Evolutionary conservation across 2,888 invertebrate species (phyloP).

Genomic region (Ophion costatus): DNA sequence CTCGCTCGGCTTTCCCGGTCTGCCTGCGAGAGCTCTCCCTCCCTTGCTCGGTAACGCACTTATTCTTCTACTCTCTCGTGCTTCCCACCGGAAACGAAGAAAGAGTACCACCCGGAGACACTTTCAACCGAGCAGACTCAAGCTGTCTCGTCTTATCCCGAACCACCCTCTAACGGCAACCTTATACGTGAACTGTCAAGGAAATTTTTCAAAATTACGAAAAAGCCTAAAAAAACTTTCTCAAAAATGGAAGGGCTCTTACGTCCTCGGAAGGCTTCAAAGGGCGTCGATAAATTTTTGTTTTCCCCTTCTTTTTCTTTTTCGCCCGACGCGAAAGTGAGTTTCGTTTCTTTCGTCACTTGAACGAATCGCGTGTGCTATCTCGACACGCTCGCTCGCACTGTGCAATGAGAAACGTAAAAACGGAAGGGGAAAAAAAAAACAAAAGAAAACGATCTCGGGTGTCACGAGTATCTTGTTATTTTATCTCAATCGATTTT

Average conservation of each 20-base stretch:
- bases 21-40: constrained; percentile 29
- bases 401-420: not conserved
- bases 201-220: constrained; percentile 4
- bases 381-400: not conserved
- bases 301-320: not conserved
- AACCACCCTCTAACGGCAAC: not conserved
- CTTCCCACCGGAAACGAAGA: constrained; percentile 28
- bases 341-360: constrained; percentile 38
- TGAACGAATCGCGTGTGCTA: constrained; percentile 7
- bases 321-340: not conserved
- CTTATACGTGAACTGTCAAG: not conserved
- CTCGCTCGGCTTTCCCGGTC: constrained; percentile 6
- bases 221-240: not conserved
- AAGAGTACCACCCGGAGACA: constrained; percentile 46
- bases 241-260: constrained; percentile 31
- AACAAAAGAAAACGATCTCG: not conserved
- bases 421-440: constrained; percentile 6
- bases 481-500: not conserved
- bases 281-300: constrained; percentile 16
- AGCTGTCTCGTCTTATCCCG: not conserved
- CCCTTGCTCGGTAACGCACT: constrained; percentile 45
- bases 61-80: constrained; percentile 17
- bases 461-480: not conserved
- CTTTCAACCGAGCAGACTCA: constrained; percentile 45
- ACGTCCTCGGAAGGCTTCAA: constrained; percentile 33